phyloP scores from a whole-genome alignment of 2,113 vertebrate genomes.

The Anthoscopus minutus region DNA sequence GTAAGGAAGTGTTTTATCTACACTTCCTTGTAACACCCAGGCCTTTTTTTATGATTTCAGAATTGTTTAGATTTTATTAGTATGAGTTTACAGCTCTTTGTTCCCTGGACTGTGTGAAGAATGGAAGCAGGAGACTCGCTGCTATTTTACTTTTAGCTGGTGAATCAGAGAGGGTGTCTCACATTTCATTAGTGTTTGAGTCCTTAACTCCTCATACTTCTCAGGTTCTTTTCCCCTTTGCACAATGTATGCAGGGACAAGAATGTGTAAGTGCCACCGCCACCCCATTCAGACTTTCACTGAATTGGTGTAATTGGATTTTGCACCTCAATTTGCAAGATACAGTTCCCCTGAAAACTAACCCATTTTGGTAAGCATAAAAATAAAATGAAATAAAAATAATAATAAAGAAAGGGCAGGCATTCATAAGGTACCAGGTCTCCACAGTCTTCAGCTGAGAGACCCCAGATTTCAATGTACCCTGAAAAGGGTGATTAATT shows the following conservation, averaged over 20 bases:
- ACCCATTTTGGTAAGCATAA: background rate
- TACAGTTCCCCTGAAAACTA: conserved; percentile 33
- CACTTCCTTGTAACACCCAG: background rate
- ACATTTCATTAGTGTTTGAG: conserved; percentile 63
- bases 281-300: conserved; percentile 43
- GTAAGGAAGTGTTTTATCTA: conserved; percentile 11
- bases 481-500: conserved; percentile 88
- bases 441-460: conserved; percentile 58
- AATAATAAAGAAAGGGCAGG: conserved; percentile 44
- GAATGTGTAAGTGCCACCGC: conserved; percentile 37
- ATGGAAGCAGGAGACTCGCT: background rate
- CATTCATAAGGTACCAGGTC: conserved; percentile 58
- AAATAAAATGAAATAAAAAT: conserved; percentile 49
- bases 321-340: conserved; percentile 58
- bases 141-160: conserved; percentile 45
- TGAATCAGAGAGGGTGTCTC: conserved; percentile 64
- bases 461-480: conserved; percentile 75
- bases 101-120: conserved; percentile 39
- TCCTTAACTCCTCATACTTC: conserved; percentile 66
- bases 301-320: conserved; percentile 58
- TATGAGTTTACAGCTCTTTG: conserved; percentile 47
- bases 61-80: conserved; percentile 14
- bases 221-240: conserved; percentile 53
- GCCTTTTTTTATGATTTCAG: conserved; percentile 1
- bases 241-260: conserved; percentile 53